phyloP scores from a whole-genome alignment of 2,888 invertebrate genomes.

The Patella caerulea region DNA sequence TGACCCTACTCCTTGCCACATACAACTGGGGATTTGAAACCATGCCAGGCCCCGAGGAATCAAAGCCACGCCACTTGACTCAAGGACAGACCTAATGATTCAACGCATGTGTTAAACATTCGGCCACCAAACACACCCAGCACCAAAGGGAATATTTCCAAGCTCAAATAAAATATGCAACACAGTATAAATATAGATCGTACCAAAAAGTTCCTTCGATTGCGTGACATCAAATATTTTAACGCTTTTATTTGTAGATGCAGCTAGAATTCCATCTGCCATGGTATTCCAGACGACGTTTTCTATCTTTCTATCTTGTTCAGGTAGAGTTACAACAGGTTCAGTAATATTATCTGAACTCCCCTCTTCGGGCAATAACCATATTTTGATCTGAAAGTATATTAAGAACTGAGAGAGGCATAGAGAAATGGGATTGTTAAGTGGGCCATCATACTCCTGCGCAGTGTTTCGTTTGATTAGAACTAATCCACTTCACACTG shows the following conservation, averaged over 20 bases:
- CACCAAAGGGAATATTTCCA: too few relatives aligned
- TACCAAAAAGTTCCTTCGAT: constrained; percentile 48
- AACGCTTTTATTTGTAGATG: constrained; percentile 85
- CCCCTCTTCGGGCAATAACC: constrained; percentile 89
- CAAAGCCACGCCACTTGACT: too few relatives aligned
- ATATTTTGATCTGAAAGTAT: constrained; percentile 82
- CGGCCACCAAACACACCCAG: too few relatives aligned
- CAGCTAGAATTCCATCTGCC: constrained; percentile 89
- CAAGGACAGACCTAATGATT: too few relatives aligned
- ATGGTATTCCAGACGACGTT: constrained; percentile 92
- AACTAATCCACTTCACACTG: too few relatives aligned
- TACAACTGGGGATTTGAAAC: too few relatives aligned
- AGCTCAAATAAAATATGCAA: too few relatives aligned
- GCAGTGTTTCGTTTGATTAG: too few relatives aligned
- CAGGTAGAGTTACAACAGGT: constrained; percentile 64
- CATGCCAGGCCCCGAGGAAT: too few relatives aligned
- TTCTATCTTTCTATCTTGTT: constrained; percentile 87
- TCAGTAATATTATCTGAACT: constrained; percentile 80
- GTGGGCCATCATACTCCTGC: too few relatives aligned
- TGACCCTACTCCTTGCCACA: too few relatives aligned
- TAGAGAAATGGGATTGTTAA: not conserved
- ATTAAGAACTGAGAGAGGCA: not conserved
- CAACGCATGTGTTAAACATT: too few relatives aligned
- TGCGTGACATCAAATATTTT: constrained; percentile 85
- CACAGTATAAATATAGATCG: not conserved